Evolutionary conservation across 1,140 invertebrate genomes (phyloP).

Genomic region (Lepidurus couesii): DNA sequence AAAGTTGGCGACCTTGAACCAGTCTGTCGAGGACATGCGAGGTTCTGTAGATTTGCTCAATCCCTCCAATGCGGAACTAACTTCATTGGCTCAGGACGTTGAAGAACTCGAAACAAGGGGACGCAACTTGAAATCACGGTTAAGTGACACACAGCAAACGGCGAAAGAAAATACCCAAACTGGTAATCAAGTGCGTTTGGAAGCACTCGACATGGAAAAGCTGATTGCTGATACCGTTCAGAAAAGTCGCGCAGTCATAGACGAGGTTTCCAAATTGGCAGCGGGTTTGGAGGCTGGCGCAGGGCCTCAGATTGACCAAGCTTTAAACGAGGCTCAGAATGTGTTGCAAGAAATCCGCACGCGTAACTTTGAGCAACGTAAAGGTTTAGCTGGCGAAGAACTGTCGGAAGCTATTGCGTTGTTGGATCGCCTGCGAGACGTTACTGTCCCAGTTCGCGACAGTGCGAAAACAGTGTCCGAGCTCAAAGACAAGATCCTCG

Average conservation of each 20-base stretch:
- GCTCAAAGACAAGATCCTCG: constrained; percentile 53
- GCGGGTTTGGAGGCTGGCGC: constrained; percentile 58
- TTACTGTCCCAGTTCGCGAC: constrained; percentile 59
- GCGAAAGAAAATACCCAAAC: constrained; percentile 40
- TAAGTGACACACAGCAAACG: constrained; percentile 44
- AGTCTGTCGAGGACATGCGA: constrained; percentile 55
- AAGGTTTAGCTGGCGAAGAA: constrained; percentile 51
- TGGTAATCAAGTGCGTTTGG: constrained; percentile 38
- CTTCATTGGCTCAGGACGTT: constrained; percentile 55
- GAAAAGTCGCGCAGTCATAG: constrained; percentile 49
- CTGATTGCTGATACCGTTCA: constrained; percentile 42
- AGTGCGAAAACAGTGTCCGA: constrained; percentile 51
- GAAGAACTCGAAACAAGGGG: constrained; percentile 51
- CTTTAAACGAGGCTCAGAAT: constrained; percentile 63
- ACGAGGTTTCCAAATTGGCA: constrained; percentile 59
- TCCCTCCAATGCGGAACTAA: constrained; percentile 57
- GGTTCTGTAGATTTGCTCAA: constrained; percentile 61
- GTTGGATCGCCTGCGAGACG: constrained; percentile 59
- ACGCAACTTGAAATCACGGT: constrained; percentile 51
- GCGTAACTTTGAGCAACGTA: constrained; percentile 48
- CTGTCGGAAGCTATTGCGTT: constrained; percentile 57
- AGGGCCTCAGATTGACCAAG: constrained; percentile 68
- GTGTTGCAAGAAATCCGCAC: constrained; percentile 61
- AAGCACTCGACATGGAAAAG: constrained; percentile 44
- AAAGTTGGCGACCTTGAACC: constrained; percentile 65